phyloP scores from a whole-genome alignment of 35 echinoderm and acorn worm species.

The Heliocidaris erythrogramma region DNA sequence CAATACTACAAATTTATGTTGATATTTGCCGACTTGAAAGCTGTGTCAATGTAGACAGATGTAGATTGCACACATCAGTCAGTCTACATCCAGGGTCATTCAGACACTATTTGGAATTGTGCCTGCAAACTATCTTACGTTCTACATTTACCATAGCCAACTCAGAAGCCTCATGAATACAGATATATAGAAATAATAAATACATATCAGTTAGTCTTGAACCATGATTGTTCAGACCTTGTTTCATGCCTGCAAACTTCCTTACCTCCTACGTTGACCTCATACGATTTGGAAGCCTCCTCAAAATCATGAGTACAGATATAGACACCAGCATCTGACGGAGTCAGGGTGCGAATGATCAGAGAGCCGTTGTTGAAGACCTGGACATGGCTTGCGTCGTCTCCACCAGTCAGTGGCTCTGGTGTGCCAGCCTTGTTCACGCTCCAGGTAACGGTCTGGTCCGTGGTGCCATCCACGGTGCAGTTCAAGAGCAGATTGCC shows the following conservation, averaged over 20 bases:
- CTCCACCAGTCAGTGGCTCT: background rate
- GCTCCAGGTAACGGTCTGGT: background rate
- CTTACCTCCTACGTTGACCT: slow-evolving; percentile 25
- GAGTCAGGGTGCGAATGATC: background rate
- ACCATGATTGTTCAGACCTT: too few relatives aligned
- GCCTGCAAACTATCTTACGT: too few relatives aligned
- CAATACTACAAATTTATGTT: too few relatives aligned
- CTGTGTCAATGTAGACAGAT: too few relatives aligned
- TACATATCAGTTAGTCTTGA: too few relatives aligned
- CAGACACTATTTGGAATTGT: too few relatives aligned
- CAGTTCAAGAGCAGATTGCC: background rate
- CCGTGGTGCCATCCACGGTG: background rate
- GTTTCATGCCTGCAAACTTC: background rate
- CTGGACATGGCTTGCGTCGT: slow-evolving; percentile 10
- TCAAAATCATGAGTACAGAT: background rate
- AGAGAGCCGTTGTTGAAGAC: slow-evolving; percentile 31
- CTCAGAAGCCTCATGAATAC: too few relatives aligned
- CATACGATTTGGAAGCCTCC: background rate
- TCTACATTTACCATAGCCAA: too few relatives aligned
- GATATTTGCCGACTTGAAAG: too few relatives aligned
- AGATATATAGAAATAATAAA: too few relatives aligned
- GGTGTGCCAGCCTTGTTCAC: background rate
- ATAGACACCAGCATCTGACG: background rate
- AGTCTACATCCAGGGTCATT: too few relatives aligned
- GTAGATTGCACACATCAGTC: too few relatives aligned